Evolutionary conservation across 2,888 invertebrate genomes (phyloP), one percentile per base, ranked within the genome.

Genomic region (Drosophila pseudotalamancana): DNA sequence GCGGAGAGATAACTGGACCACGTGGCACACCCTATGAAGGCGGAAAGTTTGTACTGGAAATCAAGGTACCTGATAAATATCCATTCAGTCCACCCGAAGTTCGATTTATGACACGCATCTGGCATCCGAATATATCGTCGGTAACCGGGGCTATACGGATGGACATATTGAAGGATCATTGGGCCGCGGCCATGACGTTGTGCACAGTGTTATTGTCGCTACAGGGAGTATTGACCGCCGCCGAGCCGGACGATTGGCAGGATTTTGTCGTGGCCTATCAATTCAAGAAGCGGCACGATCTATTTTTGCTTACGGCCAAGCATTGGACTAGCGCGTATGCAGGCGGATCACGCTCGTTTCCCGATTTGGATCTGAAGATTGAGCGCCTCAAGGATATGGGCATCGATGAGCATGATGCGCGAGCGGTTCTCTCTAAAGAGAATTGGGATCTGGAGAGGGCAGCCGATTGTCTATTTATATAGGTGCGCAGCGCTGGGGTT

Each of bases 111-210:
- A 99, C 99, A 69, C 97, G 96, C 93, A 98, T 99, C 91, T 99
- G 99, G 99, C 99, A 99, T 93, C 99, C 99, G 51, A 99, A 99
- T 92, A 98, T 99, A 89, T 99, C 99, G 49, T 99, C 99, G 14
- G 99, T 98, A 12, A 99, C 99, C 0, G 97, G 97, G 57, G 98
- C 98, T 46, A 99, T 99, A 89, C 99, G 99, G 92, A 93, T 99
- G 92, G 99, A 99, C 92, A 99, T 99, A 88, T 93, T 99, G 57
- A 99, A 99, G 93, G 97, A 98, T 90, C 97, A 98, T 91, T 98
- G 98, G 99, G 99, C 99, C 68, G 99, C 99, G 48, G 99, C 99
- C 5, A 97, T 99, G 95, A 99, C 99, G 0, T 92, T 99, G 66
- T 94, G 99, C 68, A 99, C 99, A 21, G 98, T 99, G 25, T 92